phyloP scores from a whole-genome alignment of 2,113 vertebrate genomes.

The Ammospiza caudacuta region DNA sequence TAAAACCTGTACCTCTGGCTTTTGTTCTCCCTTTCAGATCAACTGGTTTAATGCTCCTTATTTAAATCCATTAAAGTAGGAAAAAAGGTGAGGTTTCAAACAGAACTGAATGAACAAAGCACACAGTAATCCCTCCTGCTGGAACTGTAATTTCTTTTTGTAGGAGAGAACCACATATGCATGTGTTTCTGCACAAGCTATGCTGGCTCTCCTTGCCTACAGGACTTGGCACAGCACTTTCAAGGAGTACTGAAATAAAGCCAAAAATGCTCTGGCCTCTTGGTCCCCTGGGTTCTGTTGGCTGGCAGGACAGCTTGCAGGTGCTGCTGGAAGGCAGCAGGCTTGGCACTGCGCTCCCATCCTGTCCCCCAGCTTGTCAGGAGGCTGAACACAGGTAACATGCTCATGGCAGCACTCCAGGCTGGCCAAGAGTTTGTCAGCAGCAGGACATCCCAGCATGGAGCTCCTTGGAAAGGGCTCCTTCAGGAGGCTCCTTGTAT shows the following conservation, averaged over 20 bases:
- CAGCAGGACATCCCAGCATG: not conserved
- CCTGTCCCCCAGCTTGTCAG: not conserved
- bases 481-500: not conserved
- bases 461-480: not conserved
- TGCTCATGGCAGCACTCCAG: not conserved
- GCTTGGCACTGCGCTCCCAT: not conserved
- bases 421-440: not conserved
- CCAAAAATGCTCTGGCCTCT: not conserved
- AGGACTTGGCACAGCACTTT: not conserved
- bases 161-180: not conserved
- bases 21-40: not conserved
- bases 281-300: not conserved
- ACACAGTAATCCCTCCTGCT: not conserved
- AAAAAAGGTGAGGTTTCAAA: not conserved
- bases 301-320: not conserved
- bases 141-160: not conserved
- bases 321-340: not conserved
- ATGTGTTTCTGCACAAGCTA: not conserved
- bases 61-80: not conserved
- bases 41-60: not conserved
- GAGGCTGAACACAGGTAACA: not conserved
- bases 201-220: not conserved
- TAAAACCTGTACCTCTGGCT: not conserved
- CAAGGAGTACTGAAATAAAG: not conserved
- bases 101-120: not conserved